phyloP scores from a whole-genome alignment of 1,140 invertebrate genomes.

The Procambarus clarkii region DNA sequence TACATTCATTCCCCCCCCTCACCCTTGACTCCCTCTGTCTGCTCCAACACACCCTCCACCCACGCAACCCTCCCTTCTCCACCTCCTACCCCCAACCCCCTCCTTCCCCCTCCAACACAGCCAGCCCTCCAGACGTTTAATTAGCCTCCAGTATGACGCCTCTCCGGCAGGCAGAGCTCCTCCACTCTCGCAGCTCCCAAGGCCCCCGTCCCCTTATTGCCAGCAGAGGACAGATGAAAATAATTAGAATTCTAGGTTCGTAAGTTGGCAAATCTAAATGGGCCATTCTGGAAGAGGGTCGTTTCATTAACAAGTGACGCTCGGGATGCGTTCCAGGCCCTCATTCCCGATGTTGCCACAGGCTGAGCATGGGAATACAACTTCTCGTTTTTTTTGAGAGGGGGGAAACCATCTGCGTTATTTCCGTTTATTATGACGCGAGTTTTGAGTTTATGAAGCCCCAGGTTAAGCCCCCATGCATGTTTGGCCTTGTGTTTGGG shows the following conservation, averaged over 20 bases:
- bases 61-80: not conserved
- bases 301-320: conserved; percentile 28
- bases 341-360: conserved; percentile 33
- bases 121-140: conserved; percentile 25
- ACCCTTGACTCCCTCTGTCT: not conserved
- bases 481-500: too few species aligned
- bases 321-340: conserved; percentile 35
- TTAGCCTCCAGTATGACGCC: conserved; percentile 41
- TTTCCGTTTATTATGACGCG: not conserved
- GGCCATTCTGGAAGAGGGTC: conserved; percentile 30
- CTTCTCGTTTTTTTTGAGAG: not conserved
- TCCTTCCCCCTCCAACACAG: not conserved
- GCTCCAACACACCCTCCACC: not conserved
- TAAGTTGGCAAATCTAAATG: conserved; percentile 44
- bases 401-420: not conserved
- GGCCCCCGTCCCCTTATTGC: conserved; percentile 3
- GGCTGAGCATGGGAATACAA: conserved; percentile 2
- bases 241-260: conserved; percentile 34
- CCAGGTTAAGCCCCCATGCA: too few species aligned
- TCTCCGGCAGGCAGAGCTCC: not conserved
- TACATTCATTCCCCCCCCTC: not conserved
- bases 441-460: not conserved
- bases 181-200: not conserved
- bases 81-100: not conserved
- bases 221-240: conserved; percentile 11